phyloP scores from a whole-genome alignment of 2,888 invertebrate genomes.

The Sicus ferrugineus region DNA sequence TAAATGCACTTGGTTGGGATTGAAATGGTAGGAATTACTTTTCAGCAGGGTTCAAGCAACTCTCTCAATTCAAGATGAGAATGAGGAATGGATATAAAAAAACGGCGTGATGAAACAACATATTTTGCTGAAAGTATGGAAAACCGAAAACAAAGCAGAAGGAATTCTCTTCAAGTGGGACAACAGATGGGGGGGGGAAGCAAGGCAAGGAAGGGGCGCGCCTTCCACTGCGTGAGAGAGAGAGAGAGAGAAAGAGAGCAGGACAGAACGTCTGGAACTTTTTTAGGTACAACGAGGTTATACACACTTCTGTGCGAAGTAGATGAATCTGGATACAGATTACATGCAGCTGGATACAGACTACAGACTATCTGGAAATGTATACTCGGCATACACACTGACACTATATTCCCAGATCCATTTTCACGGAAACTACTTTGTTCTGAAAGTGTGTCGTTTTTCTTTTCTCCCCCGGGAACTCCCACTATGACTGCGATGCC shows the following conservation, averaged over 20 bases:
- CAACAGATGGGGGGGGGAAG: no score
- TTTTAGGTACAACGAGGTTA: neutral
- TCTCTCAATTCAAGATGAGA: neutral
- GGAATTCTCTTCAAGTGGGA: conserved; percentile 14
- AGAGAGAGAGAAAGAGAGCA: no score
- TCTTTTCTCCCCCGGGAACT: neutral
- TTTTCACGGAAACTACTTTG: neutral
- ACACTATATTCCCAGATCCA: neutral
- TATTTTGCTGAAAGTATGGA: neutral
- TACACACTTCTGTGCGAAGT: no score
- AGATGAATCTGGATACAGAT: no score
- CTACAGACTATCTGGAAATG: neutral
- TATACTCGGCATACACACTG: neutral
- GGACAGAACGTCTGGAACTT: neutral
- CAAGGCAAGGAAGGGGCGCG: no score
- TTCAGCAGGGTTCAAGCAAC: neutral
- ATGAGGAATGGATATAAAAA: neutral
- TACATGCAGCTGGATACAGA: neutral
- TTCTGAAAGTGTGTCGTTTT: neutral
- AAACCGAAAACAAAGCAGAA: neutral
- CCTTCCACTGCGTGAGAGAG: no score
- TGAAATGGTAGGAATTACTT: neutral
- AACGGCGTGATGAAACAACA: conserved; percentile 5
- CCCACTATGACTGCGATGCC: neutral
- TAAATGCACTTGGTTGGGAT: no score